Evolutionary conservation across 2,888 invertebrate species (phyloP).

Genomic region (Harpalus rufipes): DNA sequence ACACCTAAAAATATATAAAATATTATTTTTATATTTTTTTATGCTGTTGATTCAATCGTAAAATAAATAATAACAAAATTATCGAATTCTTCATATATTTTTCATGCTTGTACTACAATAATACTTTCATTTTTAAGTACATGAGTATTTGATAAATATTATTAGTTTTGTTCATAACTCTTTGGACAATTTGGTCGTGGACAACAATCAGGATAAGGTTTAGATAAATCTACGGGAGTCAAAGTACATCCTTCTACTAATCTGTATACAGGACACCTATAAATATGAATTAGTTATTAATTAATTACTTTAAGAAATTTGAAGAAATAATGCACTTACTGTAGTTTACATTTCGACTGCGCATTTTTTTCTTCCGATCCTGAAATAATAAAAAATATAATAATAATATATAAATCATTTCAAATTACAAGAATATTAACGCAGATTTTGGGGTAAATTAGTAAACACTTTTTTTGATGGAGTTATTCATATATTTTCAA

Average conservation of each 20-base stretch:
- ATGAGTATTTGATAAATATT: background rate
- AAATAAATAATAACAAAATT: background rate
- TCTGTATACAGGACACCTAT: conserved; percentile 24
- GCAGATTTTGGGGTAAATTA: no score
- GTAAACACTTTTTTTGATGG: no score
- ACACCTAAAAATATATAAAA: background rate
- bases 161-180: background rate
- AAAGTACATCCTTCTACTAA: conserved; percentile 8
- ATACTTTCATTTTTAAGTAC: no score
- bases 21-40: background rate
- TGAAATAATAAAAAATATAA: conserved; percentile 13
- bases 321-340: background rate
- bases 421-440: no score
- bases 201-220: conserved; percentile 45
- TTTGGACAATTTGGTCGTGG: conserved; percentile 3
- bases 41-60: no score
- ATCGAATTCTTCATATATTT: background rate
- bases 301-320: background rate
- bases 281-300: background rate
- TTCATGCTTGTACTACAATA: no score
- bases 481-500: no score
- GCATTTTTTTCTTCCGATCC: background rate
- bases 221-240: conserved; percentile 8
- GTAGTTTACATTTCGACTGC: background rate
- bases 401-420: no score